A percentile compares a stretch with the other conserved stretches of the same genome.
These are phyloP conservation scores for Pleuronectes platessa DNA, from an alignment of 2,113 vertebrate species.

Conservation along the genomic window DNA sequence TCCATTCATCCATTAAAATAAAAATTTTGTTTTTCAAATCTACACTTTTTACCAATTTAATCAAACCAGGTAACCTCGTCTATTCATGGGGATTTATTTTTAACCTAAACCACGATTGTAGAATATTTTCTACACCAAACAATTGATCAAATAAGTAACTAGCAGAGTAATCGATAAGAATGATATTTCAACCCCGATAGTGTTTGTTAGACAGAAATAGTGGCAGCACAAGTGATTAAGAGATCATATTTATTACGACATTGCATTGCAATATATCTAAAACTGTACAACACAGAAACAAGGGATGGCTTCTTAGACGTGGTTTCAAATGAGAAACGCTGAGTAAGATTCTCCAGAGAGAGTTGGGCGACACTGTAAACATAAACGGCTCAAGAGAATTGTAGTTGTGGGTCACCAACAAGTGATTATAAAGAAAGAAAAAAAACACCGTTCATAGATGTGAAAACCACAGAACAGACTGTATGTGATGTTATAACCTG, in stretches of 20 bases:
- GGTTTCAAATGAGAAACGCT: background rate
- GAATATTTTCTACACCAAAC: background rate
- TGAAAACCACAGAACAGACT: background rate
- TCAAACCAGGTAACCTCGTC: too few relatives aligned
- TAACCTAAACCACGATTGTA: too few relatives aligned
- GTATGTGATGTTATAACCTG: slow-evolving; percentile 4
- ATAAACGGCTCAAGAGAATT: background rate
- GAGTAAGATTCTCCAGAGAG: background rate
- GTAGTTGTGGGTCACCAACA: background rate
- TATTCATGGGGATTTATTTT: too few relatives aligned
- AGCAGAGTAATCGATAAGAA: background rate
- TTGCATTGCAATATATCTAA: background rate
- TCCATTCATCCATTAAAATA: too few relatives aligned
- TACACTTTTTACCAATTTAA: too few relatives aligned
- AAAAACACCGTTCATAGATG: background rate
- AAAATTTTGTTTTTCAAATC: too few relatives aligned
- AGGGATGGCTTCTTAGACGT: background rate
- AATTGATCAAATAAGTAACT: background rate
- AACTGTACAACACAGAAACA: slow-evolving; percentile 23
- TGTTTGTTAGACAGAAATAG: background rate
- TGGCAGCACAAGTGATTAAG: background rate
- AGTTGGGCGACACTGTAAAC: slow-evolving; percentile 41
- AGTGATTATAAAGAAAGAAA: background rate
- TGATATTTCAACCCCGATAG: background rate
- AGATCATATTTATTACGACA: slow-evolving; percentile 35